These are phyloP conservation scores for Frankliniella fusca DNA, from an alignment of 2,888 invertebrate species.

Conservation along the genomic window DNA sequence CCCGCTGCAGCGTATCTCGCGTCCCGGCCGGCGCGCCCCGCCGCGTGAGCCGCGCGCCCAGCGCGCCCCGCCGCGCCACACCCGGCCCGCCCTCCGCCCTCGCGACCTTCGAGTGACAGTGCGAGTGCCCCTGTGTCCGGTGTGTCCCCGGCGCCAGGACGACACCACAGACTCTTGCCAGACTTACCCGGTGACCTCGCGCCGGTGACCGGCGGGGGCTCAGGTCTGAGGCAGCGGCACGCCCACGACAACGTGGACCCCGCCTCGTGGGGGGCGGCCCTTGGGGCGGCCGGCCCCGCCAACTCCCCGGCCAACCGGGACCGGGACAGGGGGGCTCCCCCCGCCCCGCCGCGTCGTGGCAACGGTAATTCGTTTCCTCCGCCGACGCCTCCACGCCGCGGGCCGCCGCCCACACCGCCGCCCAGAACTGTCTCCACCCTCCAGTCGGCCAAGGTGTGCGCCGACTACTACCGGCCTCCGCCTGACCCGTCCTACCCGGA, in stretches of 20 bases:
- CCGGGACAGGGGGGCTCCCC: neutral
- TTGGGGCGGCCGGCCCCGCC: slow-evolving; percentile 19
- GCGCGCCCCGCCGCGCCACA: neutral
- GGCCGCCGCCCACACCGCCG: slow-evolving; percentile 4
- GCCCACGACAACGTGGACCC: slow-evolving; percentile 10
- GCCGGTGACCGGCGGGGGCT: neutral
- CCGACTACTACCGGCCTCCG: slow-evolving; percentile 19
- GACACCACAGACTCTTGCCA: neutral
- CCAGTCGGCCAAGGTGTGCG: slow-evolving; percentile 17
- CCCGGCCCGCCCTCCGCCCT: neutral
- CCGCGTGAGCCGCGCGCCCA: neutral
- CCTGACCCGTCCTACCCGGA: slow-evolving; percentile 3
- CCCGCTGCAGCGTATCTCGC: slow-evolving; percentile 31
- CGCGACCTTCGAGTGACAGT: neutral
- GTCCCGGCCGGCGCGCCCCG: neutral
- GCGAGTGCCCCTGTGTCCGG: neutral
- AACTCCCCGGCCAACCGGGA: neutral
- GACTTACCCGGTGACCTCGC: neutral
- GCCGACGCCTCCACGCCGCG: neutral
- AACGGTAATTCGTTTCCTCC: neutral
- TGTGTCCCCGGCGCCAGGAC: neutral
- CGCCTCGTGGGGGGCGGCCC: slow-evolving; percentile 15
- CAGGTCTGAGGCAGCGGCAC: neutral
- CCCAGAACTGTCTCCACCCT: neutral
- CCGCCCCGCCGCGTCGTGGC: neutral